These are phyloP conservation scores for Stictonetta naevosa DNA, from an alignment of 2,113 vertebrate species.

Conservation along the genomic window DNA sequence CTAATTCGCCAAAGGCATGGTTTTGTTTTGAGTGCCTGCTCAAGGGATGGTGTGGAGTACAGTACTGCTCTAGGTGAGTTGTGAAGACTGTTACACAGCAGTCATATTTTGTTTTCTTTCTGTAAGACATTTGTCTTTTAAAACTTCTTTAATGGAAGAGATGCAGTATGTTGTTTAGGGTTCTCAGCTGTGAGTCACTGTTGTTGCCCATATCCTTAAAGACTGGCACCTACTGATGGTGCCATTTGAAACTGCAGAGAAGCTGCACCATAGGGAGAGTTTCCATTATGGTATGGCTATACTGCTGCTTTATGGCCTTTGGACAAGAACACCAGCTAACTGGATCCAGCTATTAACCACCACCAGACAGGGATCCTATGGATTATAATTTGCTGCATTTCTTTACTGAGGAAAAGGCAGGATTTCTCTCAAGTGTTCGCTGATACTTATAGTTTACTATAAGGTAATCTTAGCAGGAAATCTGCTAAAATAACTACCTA, in stretches of 20 bases:
- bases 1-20: background rate
- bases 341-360: background rate
- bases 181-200: background rate
- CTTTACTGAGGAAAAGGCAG: background rate
- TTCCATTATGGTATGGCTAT: background rate
- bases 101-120: background rate
- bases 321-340: background rate
- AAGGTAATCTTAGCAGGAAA: background rate
- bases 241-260: background rate
- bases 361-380: background rate
- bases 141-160: background rate
- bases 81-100: background rate
- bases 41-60: background rate
- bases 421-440: background rate
- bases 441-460: background rate
- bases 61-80: background rate
- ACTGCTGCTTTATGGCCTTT: background rate
- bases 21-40: background rate
- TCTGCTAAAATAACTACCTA: background rate
- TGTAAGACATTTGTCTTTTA: background rate
- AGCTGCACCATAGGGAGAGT: background rate
- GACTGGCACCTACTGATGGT: background rate
- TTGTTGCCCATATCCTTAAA: background rate
- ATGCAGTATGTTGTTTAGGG: background rate
- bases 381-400: background rate